phyloP scores from a whole-genome alignment of 1,140 invertebrate genomes.

The Trigoniulus corallinus region DNA sequence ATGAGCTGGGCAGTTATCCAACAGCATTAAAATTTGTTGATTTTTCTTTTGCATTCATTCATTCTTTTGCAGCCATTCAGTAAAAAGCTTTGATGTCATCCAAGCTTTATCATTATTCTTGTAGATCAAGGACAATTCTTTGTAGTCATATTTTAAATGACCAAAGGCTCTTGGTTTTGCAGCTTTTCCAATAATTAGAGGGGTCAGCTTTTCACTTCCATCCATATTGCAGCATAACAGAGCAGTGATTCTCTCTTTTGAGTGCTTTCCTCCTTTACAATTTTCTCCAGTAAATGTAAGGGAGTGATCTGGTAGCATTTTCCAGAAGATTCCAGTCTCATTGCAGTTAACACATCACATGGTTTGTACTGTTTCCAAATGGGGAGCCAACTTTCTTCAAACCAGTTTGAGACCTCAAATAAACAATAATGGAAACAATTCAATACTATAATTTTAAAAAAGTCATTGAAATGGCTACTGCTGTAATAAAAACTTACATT shows the following conservation, averaged over 20 bases:
- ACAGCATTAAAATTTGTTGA: no score
- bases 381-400: no score
- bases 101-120: constrained; percentile 28
- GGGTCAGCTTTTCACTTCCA: constrained; percentile 27
- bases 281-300: constrained; percentile 23
- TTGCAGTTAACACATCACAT: no score
- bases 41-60: no score
- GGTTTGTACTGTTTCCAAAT: no score
- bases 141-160: constrained; percentile 20
- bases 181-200: constrained; percentile 30
- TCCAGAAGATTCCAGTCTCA: constrained; percentile 31
- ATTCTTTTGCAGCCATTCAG: no score
- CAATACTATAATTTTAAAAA: no score
- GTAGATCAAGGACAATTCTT: constrained; percentile 25
- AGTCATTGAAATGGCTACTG: no score
- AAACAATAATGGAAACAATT: no score
- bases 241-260: constrained; percentile 29
- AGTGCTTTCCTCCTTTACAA: constrained; percentile 26
- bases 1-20: no score
- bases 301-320: constrained; percentile 26
- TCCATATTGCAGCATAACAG: constrained; percentile 25
- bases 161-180: constrained; percentile 30
- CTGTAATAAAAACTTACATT: no score
- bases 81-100: constrained; percentile 27
- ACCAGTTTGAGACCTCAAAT: no score